Evolutionary conservation across 23 tunicate species (phyloP), one percentile per base, ranked within the genome.

Genomic region (Trididemnum clinides): DNA sequence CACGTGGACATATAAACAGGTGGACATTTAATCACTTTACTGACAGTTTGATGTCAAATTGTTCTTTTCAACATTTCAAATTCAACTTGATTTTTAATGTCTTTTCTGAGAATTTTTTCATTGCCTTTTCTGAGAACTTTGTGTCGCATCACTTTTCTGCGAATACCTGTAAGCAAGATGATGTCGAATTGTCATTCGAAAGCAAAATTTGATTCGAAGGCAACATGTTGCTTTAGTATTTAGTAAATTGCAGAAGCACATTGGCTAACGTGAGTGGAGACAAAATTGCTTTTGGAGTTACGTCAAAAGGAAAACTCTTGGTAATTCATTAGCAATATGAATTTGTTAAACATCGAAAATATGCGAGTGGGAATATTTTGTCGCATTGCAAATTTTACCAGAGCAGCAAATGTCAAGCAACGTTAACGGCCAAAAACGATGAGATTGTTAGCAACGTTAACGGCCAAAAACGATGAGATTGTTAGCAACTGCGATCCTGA

Each of bases 361-460:
- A 78, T 78, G 83, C 83, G 30, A 78, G 65, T 36, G 83, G 83
- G 83, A 51, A 78, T 51, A 51, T 51, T 51, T 28, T 51, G 65
- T 78, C 66, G 83, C 83, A 66, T 51, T 78, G 83, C 83, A 78
- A 78, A 28, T 28, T 51, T 51, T 78, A 78, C 66, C 83, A 78
- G 35, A 26, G 66, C 28, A 78, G 36, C 44, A 78, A 51, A 50
- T 78, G 83, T 36, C 65, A 78, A 51, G 66, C 83, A 78, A 51
- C 66, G 83, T 33, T 51, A 78, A 38, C 83, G 65, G 51, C 83
- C 39, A 78, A 54, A n/a, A n/a, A n/a, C n/a, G n/a, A n/a, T n/a
- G n/a, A n/a, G n/a, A n/a, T n/a, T n/a, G n/a, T n/a, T n/a, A n/a
- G n/a, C n/a, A n/a, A n/a, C n/a, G n/a, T n/a, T n/a, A n/a, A n/a